Conservation (phyloP, 2,888 invertebrate species). For the Acleris literana region DNA sequence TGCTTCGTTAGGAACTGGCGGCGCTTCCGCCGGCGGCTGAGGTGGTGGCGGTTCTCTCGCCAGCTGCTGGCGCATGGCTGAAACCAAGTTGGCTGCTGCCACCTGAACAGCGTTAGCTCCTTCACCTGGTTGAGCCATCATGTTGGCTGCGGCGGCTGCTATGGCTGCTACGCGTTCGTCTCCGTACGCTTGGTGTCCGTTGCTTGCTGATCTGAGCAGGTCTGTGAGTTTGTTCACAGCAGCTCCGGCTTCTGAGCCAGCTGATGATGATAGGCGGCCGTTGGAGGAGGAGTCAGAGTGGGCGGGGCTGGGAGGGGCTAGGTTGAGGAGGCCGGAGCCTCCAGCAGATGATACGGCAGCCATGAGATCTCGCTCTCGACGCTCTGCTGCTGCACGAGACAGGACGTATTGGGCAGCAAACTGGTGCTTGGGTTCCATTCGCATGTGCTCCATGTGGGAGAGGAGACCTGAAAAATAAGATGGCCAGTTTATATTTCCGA, state of each 20-base stretch:
- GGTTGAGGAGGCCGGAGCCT: conserved; percentile 85
- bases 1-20: conserved; percentile 91
- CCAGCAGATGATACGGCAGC: conserved; percentile 87
- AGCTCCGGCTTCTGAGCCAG: conserved; percentile 88
- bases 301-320: conserved; percentile 92
- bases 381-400: conserved; percentile 94
- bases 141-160: conserved; percentile 85
- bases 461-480: conserved; percentile 87
- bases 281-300: conserved; percentile 95
- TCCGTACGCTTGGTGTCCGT: conserved; percentile 85
- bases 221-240: conserved; percentile 84
- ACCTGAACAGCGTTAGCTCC: conserved; percentile 87
- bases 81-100: conserved; percentile 89
- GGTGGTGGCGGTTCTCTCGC: conserved; percentile 80
- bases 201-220: conserved; percentile 86
- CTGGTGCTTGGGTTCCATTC: conserved; percentile 98
- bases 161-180: conserved; percentile 89
- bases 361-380: conserved; percentile 92
- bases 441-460: conserved; percentile 98
- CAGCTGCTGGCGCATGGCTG: conserved; percentile 87
- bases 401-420: conserved; percentile 97
- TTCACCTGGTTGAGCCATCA: conserved; percentile 85
- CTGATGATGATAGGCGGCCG: conserved; percentile 91
- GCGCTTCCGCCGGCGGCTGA: conserved; percentile 89
- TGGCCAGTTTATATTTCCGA: not conserved